Evolutionary conservation across 2,113 vertebrate genomes (phyloP).

Genomic region (Hirundichthys speculiger): DNA sequence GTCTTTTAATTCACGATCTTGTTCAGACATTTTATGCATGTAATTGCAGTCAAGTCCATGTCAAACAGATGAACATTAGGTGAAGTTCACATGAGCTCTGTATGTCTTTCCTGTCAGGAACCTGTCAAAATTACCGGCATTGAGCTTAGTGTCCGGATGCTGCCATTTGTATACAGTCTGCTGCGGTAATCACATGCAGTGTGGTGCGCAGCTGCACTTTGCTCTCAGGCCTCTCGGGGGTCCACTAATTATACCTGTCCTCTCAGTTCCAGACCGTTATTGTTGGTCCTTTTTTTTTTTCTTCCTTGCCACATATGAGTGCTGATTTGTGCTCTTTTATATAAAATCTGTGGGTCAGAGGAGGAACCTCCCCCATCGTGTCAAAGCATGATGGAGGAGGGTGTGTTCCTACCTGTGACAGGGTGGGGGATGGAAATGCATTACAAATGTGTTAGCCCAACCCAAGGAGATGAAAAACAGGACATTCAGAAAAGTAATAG

Average conservation of each 20-base stretch:
- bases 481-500: slow-evolving; percentile 32
- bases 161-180: slow-evolving; percentile 48
- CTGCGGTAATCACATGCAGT: slow-evolving; percentile 32
- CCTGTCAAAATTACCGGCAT: slow-evolving; percentile 17
- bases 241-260: slow-evolving; percentile 61
- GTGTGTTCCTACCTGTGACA: slow-evolving; percentile 21
- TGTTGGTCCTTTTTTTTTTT: slow-evolving; percentile 30
- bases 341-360: slow-evolving; percentile 4
- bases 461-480: slow-evolving; percentile 32
- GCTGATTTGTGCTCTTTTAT: slow-evolving; percentile 45
- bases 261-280: slow-evolving; percentile 53
- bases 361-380: slow-evolving; percentile 32
- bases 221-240: slow-evolving; percentile 37
- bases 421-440: slow-evolving; percentile 33
- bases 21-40: not conserved
- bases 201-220: slow-evolving; percentile 33
- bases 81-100: not conserved
- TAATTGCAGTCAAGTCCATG: not conserved
- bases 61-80: slow-evolving; percentile 7
- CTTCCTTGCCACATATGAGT: slow-evolving; percentile 30
- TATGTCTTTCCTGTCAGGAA: not conserved
- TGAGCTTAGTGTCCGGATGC: slow-evolving; percentile 13
- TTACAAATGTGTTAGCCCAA: slow-evolving; percentile 28
- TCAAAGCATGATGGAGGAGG: slow-evolving; percentile 23
- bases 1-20: not conserved